Evolutionary conservation across 2,888 invertebrate species (phyloP).

Genomic region (Dione vanillae): DNA sequence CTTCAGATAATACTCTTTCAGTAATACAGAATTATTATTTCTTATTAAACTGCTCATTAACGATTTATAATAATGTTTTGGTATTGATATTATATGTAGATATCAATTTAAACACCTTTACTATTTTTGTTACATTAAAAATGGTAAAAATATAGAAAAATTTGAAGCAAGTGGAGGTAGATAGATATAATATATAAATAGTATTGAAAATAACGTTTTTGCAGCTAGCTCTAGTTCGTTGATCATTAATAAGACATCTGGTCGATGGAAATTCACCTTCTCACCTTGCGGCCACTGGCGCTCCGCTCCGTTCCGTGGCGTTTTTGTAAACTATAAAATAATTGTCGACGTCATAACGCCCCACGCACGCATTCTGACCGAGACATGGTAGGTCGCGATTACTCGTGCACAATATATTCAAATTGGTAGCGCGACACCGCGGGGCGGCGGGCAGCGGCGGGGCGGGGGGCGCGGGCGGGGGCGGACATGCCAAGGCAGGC

Average conservation of each 20-base stretch:
- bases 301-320: constrained; percentile 41
- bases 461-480: constrained; percentile 64
- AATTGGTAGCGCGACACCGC: constrained; percentile 41
- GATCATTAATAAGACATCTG: background rate
- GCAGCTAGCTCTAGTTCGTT: background rate
- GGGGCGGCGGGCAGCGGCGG: constrained; percentile 51
- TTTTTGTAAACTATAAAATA: constrained; percentile 46
- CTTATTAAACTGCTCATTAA: background rate
- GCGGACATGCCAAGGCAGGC: constrained; percentile 82
- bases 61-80: constrained; percentile 7
- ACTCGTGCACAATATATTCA: constrained; percentile 41
- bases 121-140: background rate
- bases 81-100: background rate
- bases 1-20: background rate
- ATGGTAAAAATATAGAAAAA: no score
- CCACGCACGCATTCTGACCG: constrained; percentile 50
- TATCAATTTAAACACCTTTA: background rate
- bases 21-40: background rate
- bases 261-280: constrained; percentile 22
- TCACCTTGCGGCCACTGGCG: constrained; percentile 47
- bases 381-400: constrained; percentile 50
- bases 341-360: constrained; percentile 50
- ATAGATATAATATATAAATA: background rate
- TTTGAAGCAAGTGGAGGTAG: background rate
- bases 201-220: background rate